Evolutionary conservation across 1,140 invertebrate species (phyloP), one percentile per base, ranked within the genome.

Genomic region (Metopolophium dirhodum): DNA sequence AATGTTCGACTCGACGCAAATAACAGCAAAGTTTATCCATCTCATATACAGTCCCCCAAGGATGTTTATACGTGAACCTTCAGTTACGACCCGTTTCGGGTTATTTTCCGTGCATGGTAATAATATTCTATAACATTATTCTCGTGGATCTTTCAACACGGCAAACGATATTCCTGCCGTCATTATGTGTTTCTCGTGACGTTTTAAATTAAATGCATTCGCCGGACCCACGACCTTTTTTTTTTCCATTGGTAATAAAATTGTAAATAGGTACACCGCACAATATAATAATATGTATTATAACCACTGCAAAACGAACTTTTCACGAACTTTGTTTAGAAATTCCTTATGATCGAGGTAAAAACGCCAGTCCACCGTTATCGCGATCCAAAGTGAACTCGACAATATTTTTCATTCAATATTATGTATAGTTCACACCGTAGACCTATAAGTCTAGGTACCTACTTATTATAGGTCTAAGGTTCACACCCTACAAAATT

Each of bases 1-100:
- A 86, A 86, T 22, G n/a, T 92, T 82, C 9, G 61, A 82, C 77
- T 49, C 41, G 47, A 83, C 47, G 35, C 91, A 35, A 89, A 89
- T 89, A 57, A 89, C 51, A 3, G 51, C 68, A 92, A 91, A 91
- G 68, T 92, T 83, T 92, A 77, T 92, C 47, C 68, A 82, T 51
- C 61, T 49, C 47, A 45, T 51, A 83, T 49, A 91, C 47, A 83
- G 91, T 83, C 91, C 91, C 91, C 91, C 30, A 51, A 92, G 61
- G 68, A 92, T 54, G 37, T 54, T 92, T 92, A 92, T 91, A 77
- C 61, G 41, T 9, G 49, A 51, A 83, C 68, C 91, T 92, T 92
- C n/a, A 35, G 91, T 92, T 92, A 92, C 47, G 41, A 35, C 20
- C 20, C 26, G 47, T 91, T 91, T 91, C 9, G 68, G 45, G 61